Conservation (phyloP, 2,888 invertebrate genomes). For the Antheraea assamensis region DNA sequence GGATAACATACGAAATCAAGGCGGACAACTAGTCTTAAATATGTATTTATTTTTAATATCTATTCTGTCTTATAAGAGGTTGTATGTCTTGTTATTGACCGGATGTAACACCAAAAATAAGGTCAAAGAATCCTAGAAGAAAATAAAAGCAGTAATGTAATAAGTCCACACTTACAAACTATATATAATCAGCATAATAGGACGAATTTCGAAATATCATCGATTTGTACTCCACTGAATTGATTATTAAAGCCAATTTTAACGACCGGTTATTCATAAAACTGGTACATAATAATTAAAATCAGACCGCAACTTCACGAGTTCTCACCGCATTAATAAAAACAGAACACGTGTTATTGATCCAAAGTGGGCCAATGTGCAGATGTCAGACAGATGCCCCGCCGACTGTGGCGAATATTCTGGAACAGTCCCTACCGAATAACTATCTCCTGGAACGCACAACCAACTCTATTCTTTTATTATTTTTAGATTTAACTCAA, state of each 20-base stretch:
- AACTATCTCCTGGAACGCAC: conserved; percentile 7
- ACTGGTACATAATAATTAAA: not conserved
- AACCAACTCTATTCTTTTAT: not conserved
- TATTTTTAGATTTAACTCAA: not conserved
- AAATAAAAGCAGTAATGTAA: not conserved
- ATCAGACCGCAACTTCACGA: not conserved
- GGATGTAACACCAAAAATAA: not conserved
- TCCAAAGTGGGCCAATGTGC: conserved; percentile 51
- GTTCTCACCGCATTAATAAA: conserved; percentile 26
- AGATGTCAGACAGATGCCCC: conserved; percentile 61
- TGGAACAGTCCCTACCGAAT: conserved; percentile 2
- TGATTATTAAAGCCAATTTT: not conserved
- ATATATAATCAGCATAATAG: not conserved
- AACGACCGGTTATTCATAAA: not conserved
- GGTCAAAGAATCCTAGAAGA: not conserved
- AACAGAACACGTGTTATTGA: conserved; percentile 50
- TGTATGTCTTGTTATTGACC: no score
- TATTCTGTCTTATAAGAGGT: no score
- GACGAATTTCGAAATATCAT: not conserved
- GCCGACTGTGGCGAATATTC: conserved; percentile 40
- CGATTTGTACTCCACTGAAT: not conserved
- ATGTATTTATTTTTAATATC: no score
- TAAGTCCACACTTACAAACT: not conserved
- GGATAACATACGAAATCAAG: no score
- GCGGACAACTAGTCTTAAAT: no score